Conservation (phyloP, 2,888 invertebrate genomes). For the Hirtodrosophila trivittata region DNA sequence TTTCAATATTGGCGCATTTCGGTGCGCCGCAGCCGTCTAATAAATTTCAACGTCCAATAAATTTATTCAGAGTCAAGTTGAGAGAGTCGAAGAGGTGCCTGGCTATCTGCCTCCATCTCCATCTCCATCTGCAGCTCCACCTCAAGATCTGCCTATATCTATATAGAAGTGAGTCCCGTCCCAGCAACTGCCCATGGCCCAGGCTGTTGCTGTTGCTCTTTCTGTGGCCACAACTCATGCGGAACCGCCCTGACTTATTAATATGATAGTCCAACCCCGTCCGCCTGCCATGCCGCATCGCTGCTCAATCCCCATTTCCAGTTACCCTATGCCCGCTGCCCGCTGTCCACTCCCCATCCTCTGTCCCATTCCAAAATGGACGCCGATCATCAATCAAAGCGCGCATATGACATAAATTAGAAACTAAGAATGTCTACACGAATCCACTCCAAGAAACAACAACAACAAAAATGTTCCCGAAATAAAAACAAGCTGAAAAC, state of each 20-base stretch:
- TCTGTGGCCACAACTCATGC: constrained; percentile 39
- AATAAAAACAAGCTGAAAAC: neutral
- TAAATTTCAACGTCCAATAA: constrained; percentile 72
- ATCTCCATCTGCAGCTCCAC: too few relatives aligned
- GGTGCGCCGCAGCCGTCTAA: constrained; percentile 64
- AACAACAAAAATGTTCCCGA: constrained; percentile 4
- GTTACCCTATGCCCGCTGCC: constrained; percentile 4
- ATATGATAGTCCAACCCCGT: constrained; percentile 42
- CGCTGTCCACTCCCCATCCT: constrained; percentile 1
- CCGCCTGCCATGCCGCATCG: neutral
- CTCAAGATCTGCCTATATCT: constrained; percentile 18
- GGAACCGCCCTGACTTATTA: constrained; percentile 71
- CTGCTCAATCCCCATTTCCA: neutral
- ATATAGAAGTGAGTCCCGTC: neutral
- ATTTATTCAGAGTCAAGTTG: constrained; percentile 74
- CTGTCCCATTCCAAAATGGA: constrained; percentile 13
- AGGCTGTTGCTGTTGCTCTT: constrained; percentile 13
- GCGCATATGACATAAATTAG: constrained; percentile 77
- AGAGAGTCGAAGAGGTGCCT: constrained; percentile 40
- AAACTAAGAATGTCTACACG: constrained; percentile 69
- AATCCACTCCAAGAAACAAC: constrained; percentile 20
- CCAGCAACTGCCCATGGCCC: constrained; percentile 7
- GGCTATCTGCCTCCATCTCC: neutral
- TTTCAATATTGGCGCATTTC: constrained; percentile 78
- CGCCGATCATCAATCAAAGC: constrained; percentile 75